phyloP scores from a whole-genome alignment of 1,140 invertebrate species.

The Bombus terrestris region DNA sequence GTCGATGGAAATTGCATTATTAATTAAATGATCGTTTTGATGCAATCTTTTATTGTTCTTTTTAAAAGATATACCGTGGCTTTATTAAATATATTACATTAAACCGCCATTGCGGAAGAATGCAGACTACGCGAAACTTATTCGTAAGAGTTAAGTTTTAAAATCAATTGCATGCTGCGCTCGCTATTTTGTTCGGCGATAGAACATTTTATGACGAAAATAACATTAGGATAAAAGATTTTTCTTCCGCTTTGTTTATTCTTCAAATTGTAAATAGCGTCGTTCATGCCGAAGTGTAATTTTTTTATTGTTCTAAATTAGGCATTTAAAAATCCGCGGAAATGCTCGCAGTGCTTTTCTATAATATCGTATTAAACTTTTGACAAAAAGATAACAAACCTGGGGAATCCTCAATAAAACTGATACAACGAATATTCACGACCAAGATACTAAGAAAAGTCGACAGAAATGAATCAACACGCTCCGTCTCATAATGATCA shows the following conservation, averaged over 20 bases:
- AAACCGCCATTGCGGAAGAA: background rate
- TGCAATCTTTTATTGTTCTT: background rate
- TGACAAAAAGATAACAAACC: too few relatives aligned
- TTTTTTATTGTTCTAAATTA: background rate
- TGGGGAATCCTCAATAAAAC: too few relatives aligned
- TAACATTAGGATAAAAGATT: background rate
- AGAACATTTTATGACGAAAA: background rate
- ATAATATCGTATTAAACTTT: too few relatives aligned
- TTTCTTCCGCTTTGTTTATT: background rate
- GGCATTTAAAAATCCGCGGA: too few relatives aligned
- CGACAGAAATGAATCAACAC: background rate
- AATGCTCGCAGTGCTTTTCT: too few relatives aligned
- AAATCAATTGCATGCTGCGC: background rate
- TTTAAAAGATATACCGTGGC: background rate
- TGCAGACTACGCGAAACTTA: background rate
- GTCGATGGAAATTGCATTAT: constrained; percentile 28
- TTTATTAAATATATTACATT: background rate
- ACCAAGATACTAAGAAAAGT: background rate
- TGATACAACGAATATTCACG: background rate
- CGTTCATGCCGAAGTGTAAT: background rate
- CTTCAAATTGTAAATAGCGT: background rate
- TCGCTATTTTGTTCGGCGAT: background rate
- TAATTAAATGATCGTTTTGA: constrained; percentile 23
- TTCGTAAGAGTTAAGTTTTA: background rate
- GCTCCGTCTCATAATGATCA: too few relatives aligned